Conservation (phyloP, 2,797 vertebrate species). For the Lates japonicus region DNA sequence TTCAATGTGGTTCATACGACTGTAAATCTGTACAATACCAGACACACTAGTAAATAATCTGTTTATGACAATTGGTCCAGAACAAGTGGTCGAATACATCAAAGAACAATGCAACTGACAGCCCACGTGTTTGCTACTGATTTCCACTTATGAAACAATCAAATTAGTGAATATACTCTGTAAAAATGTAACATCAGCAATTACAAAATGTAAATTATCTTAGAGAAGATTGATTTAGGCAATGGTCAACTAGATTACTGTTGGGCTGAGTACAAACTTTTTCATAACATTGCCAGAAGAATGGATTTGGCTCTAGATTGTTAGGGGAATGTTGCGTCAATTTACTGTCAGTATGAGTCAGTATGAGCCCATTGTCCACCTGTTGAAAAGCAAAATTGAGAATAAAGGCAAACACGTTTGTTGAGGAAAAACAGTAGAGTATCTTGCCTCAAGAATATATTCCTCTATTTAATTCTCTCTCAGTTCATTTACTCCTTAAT, state of each 20-base stretch:
- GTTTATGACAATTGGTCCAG: neutral
- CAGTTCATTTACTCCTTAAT: conserved; percentile 20
- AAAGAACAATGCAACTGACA: neutral
- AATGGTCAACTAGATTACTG: too few species aligned
- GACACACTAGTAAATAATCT: neutral
- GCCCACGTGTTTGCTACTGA: neutral
- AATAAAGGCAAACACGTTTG: neutral
- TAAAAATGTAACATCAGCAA: too few species aligned
- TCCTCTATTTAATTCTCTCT: conserved; percentile 6
- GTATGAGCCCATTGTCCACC: neutral
- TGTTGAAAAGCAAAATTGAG: neutral
- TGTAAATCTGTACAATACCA: neutral
- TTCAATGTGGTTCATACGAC: neutral
- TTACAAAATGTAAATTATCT: too few species aligned
- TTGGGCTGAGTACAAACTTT: too few species aligned
- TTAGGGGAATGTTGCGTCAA: too few species aligned
- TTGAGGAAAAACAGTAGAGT: neutral
- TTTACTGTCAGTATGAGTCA: too few species aligned
- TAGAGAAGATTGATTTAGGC: too few species aligned
- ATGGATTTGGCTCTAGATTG: too few species aligned
- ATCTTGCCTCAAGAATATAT: conserved; percentile 4
- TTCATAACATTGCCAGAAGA: too few species aligned
- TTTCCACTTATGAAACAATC: neutral
- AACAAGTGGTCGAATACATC: neutral
- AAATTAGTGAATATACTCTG: neutral